Conservation (phyloP, 2,888 invertebrate genomes). For the Carterocephalus palaemon region DNA sequence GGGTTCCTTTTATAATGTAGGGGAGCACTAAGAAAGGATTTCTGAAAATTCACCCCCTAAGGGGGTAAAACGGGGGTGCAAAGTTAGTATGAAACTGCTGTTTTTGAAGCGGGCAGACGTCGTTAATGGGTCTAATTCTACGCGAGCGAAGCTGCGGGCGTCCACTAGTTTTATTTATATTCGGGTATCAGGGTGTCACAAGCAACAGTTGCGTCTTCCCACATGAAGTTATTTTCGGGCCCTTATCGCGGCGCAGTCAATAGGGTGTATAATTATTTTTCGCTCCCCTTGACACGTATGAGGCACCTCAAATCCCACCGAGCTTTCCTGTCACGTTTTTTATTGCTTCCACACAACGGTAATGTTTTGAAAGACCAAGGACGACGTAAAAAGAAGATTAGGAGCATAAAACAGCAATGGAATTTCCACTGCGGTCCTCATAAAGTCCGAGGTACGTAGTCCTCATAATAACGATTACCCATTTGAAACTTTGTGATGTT, state of each 20-base stretch:
- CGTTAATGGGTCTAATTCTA: too few species aligned
- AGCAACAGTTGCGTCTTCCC: neutral
- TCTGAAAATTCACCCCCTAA: too few species aligned
- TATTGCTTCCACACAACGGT: conserved; percentile 14
- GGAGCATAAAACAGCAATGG: conserved; percentile 19
- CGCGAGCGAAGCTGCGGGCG: too few species aligned
- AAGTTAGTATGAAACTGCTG: too few species aligned
- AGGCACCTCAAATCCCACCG: conserved; percentile 1
- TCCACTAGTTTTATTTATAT: too few species aligned
- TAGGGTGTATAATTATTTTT: conserved; percentile 18
- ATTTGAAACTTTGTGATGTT: neutral
- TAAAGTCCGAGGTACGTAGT: neutral
- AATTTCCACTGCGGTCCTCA: conserved; percentile 1
- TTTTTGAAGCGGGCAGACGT: too few species aligned
- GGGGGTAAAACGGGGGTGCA: too few species aligned
- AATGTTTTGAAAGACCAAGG: conserved; percentile 15
- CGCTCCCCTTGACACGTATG: conserved; percentile 12
- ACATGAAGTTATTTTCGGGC: neutral
- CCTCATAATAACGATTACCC: neutral
- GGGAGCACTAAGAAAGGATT: too few species aligned
- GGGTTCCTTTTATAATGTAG: too few species aligned
- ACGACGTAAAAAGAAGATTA: conserved; percentile 19
- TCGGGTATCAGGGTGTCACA: too few species aligned
- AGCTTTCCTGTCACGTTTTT: conserved; percentile 23
- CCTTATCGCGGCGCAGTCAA: conserved; percentile 1